phyloP scores from a whole-genome alignment of 2,888 invertebrate species.

The Reticulitermes lucifugus region DNA sequence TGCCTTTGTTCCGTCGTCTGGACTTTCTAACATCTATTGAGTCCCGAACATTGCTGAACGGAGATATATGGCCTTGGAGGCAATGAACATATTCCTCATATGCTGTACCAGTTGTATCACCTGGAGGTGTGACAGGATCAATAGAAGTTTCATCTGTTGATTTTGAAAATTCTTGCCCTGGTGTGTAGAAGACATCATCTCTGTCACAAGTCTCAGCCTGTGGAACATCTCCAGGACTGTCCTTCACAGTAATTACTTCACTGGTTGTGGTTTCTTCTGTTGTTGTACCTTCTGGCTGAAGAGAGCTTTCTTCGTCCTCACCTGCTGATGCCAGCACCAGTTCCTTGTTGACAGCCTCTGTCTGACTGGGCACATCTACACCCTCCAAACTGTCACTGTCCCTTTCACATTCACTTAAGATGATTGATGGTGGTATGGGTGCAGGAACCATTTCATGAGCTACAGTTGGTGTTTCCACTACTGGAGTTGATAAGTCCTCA shows the following conservation, averaged over 20 bases:
- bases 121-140: constrained; percentile 24
- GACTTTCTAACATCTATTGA: constrained; percentile 75
- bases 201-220: constrained; percentile 40
- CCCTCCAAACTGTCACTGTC: constrained; percentile 50
- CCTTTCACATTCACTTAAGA: constrained; percentile 49
- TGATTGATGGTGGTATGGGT: constrained; percentile 53
- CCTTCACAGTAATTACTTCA: constrained; percentile 56
- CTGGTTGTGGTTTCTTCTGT: constrained; percentile 69
- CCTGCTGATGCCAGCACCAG: constrained; percentile 44
- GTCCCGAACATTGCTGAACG: constrained; percentile 77
- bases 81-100: constrained; percentile 75
- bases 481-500: constrained; percentile 63
- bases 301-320: constrained; percentile 69
- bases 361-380: constrained; percentile 41
- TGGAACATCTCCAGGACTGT: constrained; percentile 63
- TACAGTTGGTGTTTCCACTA: constrained; percentile 60
- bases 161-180: constrained; percentile 1
- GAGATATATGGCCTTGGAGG: constrained; percentile 74
- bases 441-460: constrained; percentile 19
- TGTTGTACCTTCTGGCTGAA: constrained; percentile 68
- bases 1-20: constrained; percentile 64
- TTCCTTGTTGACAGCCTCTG: constrained; percentile 51
- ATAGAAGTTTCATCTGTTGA: neutral
- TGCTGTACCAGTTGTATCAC: constrained; percentile 58
- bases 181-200: constrained; percentile 48